Evolutionary conservation across 2,113 vertebrate genomes (phyloP), one percentile per base, ranked within the genome.

Genomic region (Crocuta crocuta): DNA sequence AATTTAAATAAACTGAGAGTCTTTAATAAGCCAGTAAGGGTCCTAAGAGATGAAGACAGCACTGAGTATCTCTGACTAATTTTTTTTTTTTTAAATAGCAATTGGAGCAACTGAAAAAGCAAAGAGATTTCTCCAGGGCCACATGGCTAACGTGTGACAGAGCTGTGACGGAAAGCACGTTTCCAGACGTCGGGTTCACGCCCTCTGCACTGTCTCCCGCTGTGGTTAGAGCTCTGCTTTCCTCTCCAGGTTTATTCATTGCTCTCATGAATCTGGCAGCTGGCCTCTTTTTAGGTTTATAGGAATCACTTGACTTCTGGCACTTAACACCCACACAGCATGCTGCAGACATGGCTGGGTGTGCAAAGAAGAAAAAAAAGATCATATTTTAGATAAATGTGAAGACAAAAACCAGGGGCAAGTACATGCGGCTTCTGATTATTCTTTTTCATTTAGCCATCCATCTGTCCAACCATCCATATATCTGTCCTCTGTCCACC

Each of bases 1-100:
- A 98, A 97, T 96, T 97, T 96, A 97, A 98, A 97, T 96, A 98
- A 97, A 93, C 91, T 91, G 97, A 97, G 97, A 96, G 89, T 76
- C 95, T 97, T 97, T 98, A 98, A 98, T 96, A 98, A 94, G 55
- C 53, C 97, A 89, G 53, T n/a, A 87, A 45, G 85, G 83, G 95
- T 90, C 96, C 82, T 94, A 89, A 92, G 92, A 96, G 79, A 88
- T 95, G 81, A 85, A 91, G 96, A 81, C 31, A 78, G 33, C 33
- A 39, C 70, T 15, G 2, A n/a, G 3, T 63, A 15, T 61, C 48
- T 45, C 50, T 5, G 63, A 17, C 10, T 45, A 43, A 24, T 76
- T 63, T 55, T 33, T 2, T 33, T 2, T 24, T 83, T 28, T 7
- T 39, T 39, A 39, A 50, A 76, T 58, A 87, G n/a, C 58, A 78